Conservation (phyloP, 2,113 vertebrate species). For the Malurus cyaneus region DNA sequence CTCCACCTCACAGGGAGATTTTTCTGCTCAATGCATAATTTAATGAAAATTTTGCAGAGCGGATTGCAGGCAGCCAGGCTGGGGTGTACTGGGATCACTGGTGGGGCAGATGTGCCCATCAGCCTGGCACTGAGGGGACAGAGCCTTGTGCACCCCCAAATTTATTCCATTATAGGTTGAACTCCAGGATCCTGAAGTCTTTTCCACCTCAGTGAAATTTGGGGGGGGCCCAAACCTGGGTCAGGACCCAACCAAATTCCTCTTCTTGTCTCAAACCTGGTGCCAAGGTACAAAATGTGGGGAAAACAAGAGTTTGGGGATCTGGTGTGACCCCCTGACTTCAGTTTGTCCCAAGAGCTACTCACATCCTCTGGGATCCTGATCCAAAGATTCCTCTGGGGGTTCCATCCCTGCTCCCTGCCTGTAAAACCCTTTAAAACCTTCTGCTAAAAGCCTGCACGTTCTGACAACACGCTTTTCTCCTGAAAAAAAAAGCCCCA, state of each 20-base stretch:
- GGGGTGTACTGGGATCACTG: background rate
- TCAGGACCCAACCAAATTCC: background rate
- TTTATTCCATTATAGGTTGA: background rate
- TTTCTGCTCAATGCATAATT: too few relatives aligned
- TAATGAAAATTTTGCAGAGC: background rate
- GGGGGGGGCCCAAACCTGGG: background rate
- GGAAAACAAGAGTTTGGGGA: background rate
- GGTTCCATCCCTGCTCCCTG: rapidly evolving
- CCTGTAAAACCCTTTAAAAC: background rate
- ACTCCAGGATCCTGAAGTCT: rapidly evolving
- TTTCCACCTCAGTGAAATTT: background rate
- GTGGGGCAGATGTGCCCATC: rapidly evolving
- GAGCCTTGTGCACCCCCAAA: rapidly evolving
- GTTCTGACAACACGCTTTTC: background rate
- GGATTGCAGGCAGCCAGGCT: background rate
- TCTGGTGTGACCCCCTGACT: rapidly evolving
- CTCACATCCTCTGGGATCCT: background rate
- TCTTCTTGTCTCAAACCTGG: background rate
- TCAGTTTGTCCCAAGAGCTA: background rate
- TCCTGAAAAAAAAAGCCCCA: background rate
- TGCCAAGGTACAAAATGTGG: background rate
- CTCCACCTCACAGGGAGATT: rapidly evolving
- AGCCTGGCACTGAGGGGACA: rapidly evolving
- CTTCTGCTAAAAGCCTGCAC: background rate
- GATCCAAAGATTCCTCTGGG: rapidly evolving